Evolutionary conservation across 1,140 invertebrate species (phyloP), one percentile per base, ranked within the genome.

Genomic region (Octopus bimaculoides): DNA sequence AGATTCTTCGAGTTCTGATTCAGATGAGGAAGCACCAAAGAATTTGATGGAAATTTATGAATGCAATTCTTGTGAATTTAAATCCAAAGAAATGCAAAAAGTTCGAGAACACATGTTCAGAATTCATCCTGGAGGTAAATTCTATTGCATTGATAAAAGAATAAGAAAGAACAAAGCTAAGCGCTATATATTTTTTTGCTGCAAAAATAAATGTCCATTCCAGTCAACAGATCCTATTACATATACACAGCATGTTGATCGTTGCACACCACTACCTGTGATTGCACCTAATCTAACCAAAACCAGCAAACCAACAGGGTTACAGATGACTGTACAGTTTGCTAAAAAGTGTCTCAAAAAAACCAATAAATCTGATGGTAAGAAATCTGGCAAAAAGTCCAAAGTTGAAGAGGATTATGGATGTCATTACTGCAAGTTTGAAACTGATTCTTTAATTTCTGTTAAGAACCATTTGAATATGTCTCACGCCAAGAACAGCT

Each of bases 61-160:
- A 78, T 88, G 87, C 80, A 86, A 82, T 78, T 86, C 87, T 77
- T 88, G 87, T 81, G 82, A 82, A 52, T 87, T 84, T 71, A 85
- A 78, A 80, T 79, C 84, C 52, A 82, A 82, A 20, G 14, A 80
- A 14, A 69, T 78, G 52, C 78, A 71, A 8, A 77, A 77, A 20
- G 77, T 86, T 12, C 83, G 79, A 61, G 74, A 41, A 74, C 85
- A 85, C 78, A 77, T 84, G 14, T 81, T 84, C 26, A 74, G 81
- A 53, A 84, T 82, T 53, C 87, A 87, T 78, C 77, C 54, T 66
- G 85, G 86, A 7, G 84, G 81, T 78, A 82, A 84, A 5, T 77
- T 88, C 66, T 84, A 86, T 82, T 85, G 82, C 52, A 52, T 85
- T 10, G 87, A 86, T 78, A 82, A 84, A 83, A 83, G 84, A 66